Evolutionary conservation across 2,113 vertebrate species (phyloP), one percentile per base, ranked within the genome.

Genomic region (Entomyzon cyanotis): DNA sequence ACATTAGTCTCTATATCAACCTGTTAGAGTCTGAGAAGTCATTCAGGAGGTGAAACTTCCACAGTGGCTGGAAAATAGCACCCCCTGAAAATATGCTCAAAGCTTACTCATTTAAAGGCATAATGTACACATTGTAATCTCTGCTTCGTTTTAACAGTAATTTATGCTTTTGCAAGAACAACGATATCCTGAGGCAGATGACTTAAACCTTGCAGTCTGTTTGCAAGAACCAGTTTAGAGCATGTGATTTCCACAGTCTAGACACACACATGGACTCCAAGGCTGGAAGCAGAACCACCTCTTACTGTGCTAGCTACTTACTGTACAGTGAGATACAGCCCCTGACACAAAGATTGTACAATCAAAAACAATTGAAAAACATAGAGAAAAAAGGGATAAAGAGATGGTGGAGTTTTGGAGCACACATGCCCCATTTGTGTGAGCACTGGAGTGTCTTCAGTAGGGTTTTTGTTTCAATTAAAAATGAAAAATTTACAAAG

Each of bases 221-320:
- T 71, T 92, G 53, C n/a, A 58, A 2, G 21, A 73, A 16, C 21
- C 16, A 33, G 30, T 33, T 73, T 67, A 75, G n/a, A 69, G 10
- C 19, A 49, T 0, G 2, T 0, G 0, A 53, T 25, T 82, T 70
- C 60, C 15, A 4, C 19, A 47, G 35, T 9, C 31, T 25, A 60
- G 31, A 49, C 18, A n/a, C 39, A 55, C 8, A 42, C 2, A 31
- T 0, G 39, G 33, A 11, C 35, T 37, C 70, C 37, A 74, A 62
- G 74, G 7, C 19, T 65, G 75, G 42, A 62, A 58, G 58, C 12
- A 85, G 31, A 67, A 37, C 24, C 9, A 7, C 1, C 3, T 87
- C 12, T 84, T 23, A 68, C 44, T 59, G 52, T 17, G 19, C 11
- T 47, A 35, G 18, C 24, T 60, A 42, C 41, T 53, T 77, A 62